Conservation (phyloP, 1,140 invertebrate species). For the Hormaphis cornu region DNA sequence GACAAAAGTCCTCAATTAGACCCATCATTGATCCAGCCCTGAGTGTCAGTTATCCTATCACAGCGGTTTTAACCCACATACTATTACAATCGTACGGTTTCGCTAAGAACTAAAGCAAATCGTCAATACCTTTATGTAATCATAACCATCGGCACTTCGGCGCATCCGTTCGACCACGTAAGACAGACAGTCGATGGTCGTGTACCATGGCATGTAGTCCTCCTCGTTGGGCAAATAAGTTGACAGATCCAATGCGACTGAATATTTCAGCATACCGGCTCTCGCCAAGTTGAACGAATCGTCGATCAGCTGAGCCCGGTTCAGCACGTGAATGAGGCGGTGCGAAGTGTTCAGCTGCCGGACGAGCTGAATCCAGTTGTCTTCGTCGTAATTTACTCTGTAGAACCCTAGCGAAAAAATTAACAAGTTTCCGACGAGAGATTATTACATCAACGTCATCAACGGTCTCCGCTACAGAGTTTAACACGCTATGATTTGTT, state of each 20-base stretch:
- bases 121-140: not conserved
- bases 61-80: too few species aligned
- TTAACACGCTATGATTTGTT: not conserved
- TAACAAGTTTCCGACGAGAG: not conserved
- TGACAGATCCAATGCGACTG: conserved; percentile 61
- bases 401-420: conserved; percentile 47
- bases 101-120: too few species aligned
- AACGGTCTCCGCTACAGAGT: not conserved
- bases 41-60: too few species aligned
- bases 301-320: conserved; percentile 78
- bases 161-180: conserved; percentile 16
- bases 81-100: too few species aligned
- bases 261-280: conserved; percentile 54
- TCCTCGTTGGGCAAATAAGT: conserved; percentile 46
- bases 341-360: conserved; percentile 35
- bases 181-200: conserved; percentile 38
- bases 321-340: conserved; percentile 52
- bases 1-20: too few species aligned
- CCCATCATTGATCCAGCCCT: too few species aligned
- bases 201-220: conserved; percentile 49
- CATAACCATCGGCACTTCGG: not conserved
- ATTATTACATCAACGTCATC: not conserved
- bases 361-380: conserved; percentile 56
- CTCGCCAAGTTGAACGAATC: conserved; percentile 75
- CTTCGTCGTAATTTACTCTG: conserved; percentile 62